phyloP scores from a whole-genome alignment of 53 echinoderm and acorn worm species.

The Holothuria leucospilota region DNA sequence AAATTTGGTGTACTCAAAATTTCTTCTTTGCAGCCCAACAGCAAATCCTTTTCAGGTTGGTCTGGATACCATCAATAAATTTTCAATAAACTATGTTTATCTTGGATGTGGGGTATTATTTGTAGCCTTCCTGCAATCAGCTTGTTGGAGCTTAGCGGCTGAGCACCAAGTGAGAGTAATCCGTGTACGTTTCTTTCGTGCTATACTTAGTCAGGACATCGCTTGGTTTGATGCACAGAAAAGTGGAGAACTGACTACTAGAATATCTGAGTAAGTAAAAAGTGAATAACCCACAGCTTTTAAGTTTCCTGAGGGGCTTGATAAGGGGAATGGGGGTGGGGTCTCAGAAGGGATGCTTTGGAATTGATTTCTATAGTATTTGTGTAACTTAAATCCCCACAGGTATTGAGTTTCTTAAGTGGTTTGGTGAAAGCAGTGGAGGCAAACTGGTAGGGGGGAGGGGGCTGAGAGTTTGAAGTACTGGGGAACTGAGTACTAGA shows the following conservation, averaged over 20 bases:
- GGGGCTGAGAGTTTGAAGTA: no score
- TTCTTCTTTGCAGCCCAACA: no score
- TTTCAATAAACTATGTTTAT: constrained; percentile 74
- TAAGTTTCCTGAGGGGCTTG: no score
- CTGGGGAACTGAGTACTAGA: no score
- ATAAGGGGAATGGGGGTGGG: no score
- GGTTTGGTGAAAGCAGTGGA: no score
- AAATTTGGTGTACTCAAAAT: no score
- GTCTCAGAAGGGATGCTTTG: no score
- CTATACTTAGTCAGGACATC: constrained; percentile 90
- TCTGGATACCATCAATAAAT: constrained; percentile 46
- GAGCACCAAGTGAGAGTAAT: constrained; percentile 76
- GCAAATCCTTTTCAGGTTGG: background rate
- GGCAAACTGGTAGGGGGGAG: no score
- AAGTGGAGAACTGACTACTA: constrained; percentile 90
- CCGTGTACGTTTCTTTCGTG: constrained; percentile 69
- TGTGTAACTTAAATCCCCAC: no score
- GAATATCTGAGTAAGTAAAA: constrained; percentile 85
- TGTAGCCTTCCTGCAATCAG: constrained; percentile 64
- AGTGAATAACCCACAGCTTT: background rate
- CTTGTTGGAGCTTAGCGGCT: constrained; percentile 86
- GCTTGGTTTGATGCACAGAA: constrained; percentile 92
- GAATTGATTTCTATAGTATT: no score
- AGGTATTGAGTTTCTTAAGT: no score
- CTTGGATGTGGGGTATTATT: constrained; percentile 75